Conservation (phyloP, 2,797 vertebrate species). For the Tamandua tetradactyla region DNA sequence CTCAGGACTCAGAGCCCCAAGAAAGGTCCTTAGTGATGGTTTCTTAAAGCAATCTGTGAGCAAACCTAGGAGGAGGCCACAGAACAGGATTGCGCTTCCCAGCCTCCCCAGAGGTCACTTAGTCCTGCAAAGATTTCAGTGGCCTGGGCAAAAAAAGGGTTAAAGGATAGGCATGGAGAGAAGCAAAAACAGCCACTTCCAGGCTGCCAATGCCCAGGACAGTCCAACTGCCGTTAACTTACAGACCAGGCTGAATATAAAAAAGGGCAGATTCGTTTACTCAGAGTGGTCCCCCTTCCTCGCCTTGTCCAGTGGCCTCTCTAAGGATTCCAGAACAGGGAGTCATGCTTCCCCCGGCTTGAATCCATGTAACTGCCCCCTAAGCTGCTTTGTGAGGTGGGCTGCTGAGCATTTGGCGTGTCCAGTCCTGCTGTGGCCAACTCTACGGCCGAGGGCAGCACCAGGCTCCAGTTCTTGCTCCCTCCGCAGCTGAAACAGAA, state of each 20-base stretch:
- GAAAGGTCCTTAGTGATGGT: not conserved
- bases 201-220: not conserved
- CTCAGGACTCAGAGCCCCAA: not conserved
- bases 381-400: slow-evolving; percentile 45
- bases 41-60: not conserved
- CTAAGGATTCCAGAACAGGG: not conserved
- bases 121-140: not conserved
- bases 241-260: not conserved
- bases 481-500: slow-evolving; percentile 60
- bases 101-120: not conserved
- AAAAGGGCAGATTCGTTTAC: not conserved
- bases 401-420: not conserved
- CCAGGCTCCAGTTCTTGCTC: slow-evolving; percentile 44
- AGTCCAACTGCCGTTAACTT: not conserved
- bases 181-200: not conserved
- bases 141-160: not conserved
- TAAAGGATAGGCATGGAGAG: not conserved
- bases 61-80: not conserved
- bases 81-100: not conserved
- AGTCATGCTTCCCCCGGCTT: slow-evolving; percentile 14
- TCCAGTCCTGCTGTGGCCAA: slow-evolving; percentile 32
- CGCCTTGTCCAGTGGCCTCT: not conserved
- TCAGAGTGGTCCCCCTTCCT: not conserved
- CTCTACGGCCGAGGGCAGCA: not conserved
- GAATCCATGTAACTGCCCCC: slow-evolving; percentile 43